phyloP scores from a whole-genome alignment of 2,113 vertebrate genomes.

The Odobenus rosmarus region DNA sequence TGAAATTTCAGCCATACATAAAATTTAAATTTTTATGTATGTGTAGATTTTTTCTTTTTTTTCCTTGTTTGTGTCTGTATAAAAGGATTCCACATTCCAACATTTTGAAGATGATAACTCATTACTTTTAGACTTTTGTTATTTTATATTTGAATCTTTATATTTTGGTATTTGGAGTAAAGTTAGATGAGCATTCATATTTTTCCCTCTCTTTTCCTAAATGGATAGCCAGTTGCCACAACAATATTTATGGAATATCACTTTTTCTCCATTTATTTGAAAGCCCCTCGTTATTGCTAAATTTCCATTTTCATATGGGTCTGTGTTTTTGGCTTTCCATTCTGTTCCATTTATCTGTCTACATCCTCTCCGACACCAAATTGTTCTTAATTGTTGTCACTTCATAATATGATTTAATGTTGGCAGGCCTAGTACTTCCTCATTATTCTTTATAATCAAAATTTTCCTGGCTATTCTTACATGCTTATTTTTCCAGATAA shows the following conservation, averaged over 20 bases:
- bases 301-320: conserved; percentile 18
- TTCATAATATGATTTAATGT: conserved; percentile 55
- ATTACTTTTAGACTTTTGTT: not conserved
- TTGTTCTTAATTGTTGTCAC: conserved; percentile 61
- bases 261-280: conserved; percentile 28
- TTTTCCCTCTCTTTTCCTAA: not conserved
- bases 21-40: not conserved
- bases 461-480: conserved; percentile 46
- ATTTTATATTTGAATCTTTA: conserved; percentile 27
- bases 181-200: not conserved
- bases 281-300: not conserved
- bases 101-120: not conserved
- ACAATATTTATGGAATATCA: conserved; percentile 19
- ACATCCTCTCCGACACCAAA: conserved; percentile 30
- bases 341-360: conserved; percentile 19
- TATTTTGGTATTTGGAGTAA: not conserved
- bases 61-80: not conserved
- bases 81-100: not conserved
- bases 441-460: conserved; percentile 28
- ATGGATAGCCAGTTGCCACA: not conserved
- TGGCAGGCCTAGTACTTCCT: not conserved
- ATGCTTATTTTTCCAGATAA: conserved; percentile 52
- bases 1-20: not conserved
- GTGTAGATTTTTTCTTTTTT: not conserved
- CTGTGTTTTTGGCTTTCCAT: not conserved